phyloP scores from a whole-genome alignment of 1,140 invertebrate genomes.

The Semibalanus balanoides region DNA sequence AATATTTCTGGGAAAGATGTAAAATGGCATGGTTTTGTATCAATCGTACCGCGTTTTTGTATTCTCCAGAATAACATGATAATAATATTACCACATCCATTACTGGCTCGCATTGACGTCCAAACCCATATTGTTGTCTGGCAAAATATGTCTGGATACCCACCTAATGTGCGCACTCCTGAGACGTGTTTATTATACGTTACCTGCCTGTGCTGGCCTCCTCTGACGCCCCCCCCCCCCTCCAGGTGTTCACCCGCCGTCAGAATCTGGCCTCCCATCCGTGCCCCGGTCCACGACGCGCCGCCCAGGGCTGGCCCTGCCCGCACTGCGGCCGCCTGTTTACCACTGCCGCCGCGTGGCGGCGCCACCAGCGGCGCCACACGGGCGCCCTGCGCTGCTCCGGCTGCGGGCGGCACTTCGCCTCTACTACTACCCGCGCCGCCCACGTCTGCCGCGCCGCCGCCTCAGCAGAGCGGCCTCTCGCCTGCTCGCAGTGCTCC shows the following conservation, averaged over 20 bases:
- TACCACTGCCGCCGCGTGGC: neutral
- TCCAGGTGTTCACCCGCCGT: neutral
- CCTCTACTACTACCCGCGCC: neutral
- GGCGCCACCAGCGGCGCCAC: neutral
- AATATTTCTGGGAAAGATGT: too few relatives aligned
- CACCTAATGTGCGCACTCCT: too few relatives aligned
- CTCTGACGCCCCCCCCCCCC: neutral
- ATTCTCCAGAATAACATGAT: too few relatives aligned
- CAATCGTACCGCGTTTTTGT: too few relatives aligned
- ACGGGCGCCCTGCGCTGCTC: neutral
- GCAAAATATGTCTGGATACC: too few relatives aligned
- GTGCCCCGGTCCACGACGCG: neutral
- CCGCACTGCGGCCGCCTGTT: neutral
- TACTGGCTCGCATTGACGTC: too few relatives aligned
- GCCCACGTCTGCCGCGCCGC: neutral
- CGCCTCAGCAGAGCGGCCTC: too few relatives aligned
- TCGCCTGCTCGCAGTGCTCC: neutral
- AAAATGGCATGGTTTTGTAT: too few relatives aligned
- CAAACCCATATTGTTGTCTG: too few relatives aligned
- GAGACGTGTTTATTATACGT: too few relatives aligned
- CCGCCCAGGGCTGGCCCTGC: neutral
- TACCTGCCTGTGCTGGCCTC: too few relatives aligned
- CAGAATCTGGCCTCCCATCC: neutral
- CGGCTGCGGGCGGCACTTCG: neutral
- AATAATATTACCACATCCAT: too few relatives aligned